A percentile compares a stretch with the other conserved stretches of the same genome.
Conservation (phyloP, 2,113 vertebrate species). For the Hypanus sabinus region DNA sequence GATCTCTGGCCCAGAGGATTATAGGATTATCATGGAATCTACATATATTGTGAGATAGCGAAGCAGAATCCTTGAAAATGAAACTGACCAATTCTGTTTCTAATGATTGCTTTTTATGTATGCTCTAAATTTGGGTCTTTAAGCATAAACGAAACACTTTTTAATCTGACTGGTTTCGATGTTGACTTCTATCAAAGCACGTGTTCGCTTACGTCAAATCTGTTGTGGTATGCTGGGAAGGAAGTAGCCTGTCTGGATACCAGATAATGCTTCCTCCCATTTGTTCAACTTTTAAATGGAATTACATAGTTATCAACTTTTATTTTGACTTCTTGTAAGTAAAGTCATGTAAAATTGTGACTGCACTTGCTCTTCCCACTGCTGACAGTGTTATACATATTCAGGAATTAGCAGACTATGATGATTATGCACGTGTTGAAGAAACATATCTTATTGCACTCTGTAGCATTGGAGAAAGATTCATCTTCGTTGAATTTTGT, state of each 20-base stretch:
- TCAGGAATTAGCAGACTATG: neutral
- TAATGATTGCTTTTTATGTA: neutral
- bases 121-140: neutral
- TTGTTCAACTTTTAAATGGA: neutral
- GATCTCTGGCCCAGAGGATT: neutral
- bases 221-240: neutral
- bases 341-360: neutral
- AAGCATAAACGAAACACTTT: neutral
- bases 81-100: neutral
- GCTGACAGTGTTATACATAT: neutral
- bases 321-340: neutral
- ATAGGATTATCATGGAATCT: neutral
- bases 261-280: neutral
- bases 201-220: neutral
- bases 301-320: neutral
- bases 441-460: neutral
- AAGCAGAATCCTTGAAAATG: neutral
- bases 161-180: neutral
- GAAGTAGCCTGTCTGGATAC: neutral
- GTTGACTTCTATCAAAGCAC: neutral
- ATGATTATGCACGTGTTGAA: neutral
- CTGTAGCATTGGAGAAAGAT: neutral
- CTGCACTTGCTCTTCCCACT: neutral
- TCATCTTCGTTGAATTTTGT: neutral
- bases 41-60: neutral